Conservation (phyloP, 2,113 vertebrate species). For the Colossoma macropomum region DNA sequence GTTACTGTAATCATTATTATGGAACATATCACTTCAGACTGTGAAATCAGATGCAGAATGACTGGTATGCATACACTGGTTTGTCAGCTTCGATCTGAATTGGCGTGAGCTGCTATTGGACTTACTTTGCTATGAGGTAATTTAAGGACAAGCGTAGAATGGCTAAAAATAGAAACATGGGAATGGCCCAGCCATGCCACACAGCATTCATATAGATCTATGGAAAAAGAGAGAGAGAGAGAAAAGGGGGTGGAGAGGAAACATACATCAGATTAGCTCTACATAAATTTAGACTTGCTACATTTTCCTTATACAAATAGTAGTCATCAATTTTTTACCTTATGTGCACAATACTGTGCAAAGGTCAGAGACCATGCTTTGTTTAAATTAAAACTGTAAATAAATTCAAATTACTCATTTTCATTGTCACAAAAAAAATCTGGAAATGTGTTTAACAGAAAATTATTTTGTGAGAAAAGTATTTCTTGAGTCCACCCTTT, state of each 20-base stretch:
- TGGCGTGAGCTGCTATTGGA: constrained; percentile 3
- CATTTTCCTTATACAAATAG: too few relatives aligned
- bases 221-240: constrained; percentile 25
- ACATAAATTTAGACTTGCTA: background rate
- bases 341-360: too few relatives aligned
- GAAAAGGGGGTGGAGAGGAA: constrained; percentile 3
- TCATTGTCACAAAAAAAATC: too few relatives aligned
- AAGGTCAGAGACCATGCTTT: too few relatives aligned
- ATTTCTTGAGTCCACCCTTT: too few relatives aligned
- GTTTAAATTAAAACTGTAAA: too few relatives aligned
- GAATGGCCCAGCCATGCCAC: constrained; percentile 97
- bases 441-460: too few relatives aligned
- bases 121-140: constrained; percentile 96
- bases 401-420: too few relatives aligned
- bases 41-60: background rate
- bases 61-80: background rate
- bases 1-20: background rate
- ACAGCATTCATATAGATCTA: constrained; percentile 97
- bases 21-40: background rate
- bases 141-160: constrained; percentile 96
- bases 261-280: background rate
- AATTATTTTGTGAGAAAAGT: too few relatives aligned
- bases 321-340: too few relatives aligned
- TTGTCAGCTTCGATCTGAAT: background rate
- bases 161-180: constrained; percentile 96